Evolutionary conservation across 2,113 vertebrate genomes (phyloP).

Genomic region (Hippocampus abdominalis): DNA sequence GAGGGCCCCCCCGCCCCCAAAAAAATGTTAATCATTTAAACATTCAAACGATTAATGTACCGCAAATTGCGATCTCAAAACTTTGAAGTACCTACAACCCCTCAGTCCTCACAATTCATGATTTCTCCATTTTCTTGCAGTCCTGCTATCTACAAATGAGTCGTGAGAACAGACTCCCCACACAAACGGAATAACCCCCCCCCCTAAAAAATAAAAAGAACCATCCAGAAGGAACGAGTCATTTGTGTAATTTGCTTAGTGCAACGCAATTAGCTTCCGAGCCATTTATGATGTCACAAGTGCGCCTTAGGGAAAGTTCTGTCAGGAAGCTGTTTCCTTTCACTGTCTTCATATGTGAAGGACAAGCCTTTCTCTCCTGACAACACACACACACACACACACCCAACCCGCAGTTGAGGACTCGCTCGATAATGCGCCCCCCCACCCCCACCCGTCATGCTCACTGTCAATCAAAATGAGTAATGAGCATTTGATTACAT

Average conservation of each 20-base stretch:
- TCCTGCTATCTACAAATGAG: not conserved
- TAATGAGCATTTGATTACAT: conserved; percentile 57
- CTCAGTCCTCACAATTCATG: not conserved
- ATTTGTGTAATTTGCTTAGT: conserved; percentile 6
- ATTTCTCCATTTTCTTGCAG: not conserved
- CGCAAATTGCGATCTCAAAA: too few relatives aligned
- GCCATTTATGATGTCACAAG: conserved; percentile 6
- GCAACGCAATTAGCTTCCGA: not conserved
- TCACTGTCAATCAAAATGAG: conserved; percentile 62
- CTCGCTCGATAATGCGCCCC: conserved; percentile 4
- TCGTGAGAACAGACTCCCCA: not conserved
- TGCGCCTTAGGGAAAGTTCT: conserved; percentile 2
- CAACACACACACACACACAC: conserved; percentile 8
- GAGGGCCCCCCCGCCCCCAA: too few relatives aligned
- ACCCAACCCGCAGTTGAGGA: not conserved
- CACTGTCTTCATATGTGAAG: not conserved
- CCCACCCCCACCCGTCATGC: conserved; percentile 25
- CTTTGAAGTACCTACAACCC: too few relatives aligned
- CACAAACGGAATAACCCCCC: not conserved
- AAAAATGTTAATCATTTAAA: too few relatives aligned
- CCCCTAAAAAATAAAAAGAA: not conserved
- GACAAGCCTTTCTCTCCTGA: not conserved
- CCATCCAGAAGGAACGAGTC: not conserved
- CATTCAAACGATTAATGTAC: too few relatives aligned
- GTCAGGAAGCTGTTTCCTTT: conserved; percentile 13